phyloP scores from a whole-genome alignment of 2,888 invertebrate species.

The Hemistola chrysoprasaria region DNA sequence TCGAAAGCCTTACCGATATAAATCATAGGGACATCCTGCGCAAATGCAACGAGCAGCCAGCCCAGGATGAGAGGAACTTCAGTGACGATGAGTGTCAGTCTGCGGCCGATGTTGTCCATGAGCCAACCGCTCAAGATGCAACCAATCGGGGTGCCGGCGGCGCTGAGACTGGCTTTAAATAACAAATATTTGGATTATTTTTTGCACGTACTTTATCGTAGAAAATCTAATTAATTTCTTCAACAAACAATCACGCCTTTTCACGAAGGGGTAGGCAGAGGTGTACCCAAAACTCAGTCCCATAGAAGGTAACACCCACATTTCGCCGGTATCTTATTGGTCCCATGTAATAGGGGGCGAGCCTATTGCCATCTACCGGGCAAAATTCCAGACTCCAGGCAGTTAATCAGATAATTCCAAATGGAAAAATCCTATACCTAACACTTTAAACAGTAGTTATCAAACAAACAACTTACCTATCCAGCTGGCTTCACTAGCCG shows the following conservation, averaged over 20 bases:
- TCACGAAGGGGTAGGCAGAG: too few relatives aligned
- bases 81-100: constrained; percentile 83
- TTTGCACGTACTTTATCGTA: neutral
- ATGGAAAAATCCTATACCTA: neutral
- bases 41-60: constrained; percentile 84
- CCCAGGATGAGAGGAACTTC: constrained; percentile 86
- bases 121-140: constrained; percentile 87
- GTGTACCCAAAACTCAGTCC: too few relatives aligned
- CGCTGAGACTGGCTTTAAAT: constrained; percentile 83
- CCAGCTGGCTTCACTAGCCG: constrained; percentile 84
- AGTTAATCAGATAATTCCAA: too few relatives aligned
- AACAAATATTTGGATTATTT: constrained; percentile 5
- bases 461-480: constrained; percentile 75
- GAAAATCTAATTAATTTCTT: constrained; percentile 1
- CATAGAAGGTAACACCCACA: too few relatives aligned
- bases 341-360: too few relatives aligned
- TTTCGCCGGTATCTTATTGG: too few relatives aligned
- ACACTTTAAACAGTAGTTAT: too few relatives aligned
- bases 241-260: too few relatives aligned
- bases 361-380: constrained; percentile 2
- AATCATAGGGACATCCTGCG: constrained; percentile 83
- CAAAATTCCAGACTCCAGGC: constrained; percentile 1
- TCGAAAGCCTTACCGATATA: constrained; percentile 81
- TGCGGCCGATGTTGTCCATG: constrained; percentile 86
- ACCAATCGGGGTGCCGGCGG: constrained; percentile 86